Evolutionary conservation across 2,888 invertebrate genomes (phyloP), one percentile per base, ranked within the genome.

Genomic region (Notodonta dromedarius): DNA sequence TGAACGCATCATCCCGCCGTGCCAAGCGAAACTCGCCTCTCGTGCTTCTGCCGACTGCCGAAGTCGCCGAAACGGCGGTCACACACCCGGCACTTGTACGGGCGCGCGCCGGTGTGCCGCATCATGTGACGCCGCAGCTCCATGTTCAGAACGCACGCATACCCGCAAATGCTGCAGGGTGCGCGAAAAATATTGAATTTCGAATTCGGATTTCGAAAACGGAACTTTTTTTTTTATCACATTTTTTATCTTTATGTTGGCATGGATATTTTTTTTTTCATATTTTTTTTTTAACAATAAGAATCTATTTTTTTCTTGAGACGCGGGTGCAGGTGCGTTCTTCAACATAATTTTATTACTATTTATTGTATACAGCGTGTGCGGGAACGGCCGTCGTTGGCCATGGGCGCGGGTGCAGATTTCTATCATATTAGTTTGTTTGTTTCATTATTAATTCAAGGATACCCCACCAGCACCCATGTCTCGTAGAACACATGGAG

Each of bases 51-150:
- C 46, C 93, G 78, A 63, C 89, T 89, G 71, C 93, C 93, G 73
- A 90, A 92, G 85, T 93, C 93, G 0, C 91, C 90, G 73, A 93
- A 93, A 50, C 90, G 86, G 0, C 93, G 77, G 68, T 93, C 93
- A 67, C 93, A 93, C 35, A 91, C 87, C 39, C 93, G 83, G 63
- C 93, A 93, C 84, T 93, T 91, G 88, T 92, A 92, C 0, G 93
- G 92, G 0, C 90, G 82, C 62, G 87, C 86, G 60, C 93, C 93
- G 16, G 93, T 93, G 78, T 93, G 93, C 0, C 92, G 87, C 85
- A 91, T 86, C 93, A 93, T 93, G 75, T 93, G 93, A 0, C 94
- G 90, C 24, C 84, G 84, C 57, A 90, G 74, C 77, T 89, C 89
- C 89, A 89, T 88, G 79, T 87, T 89, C 71, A 88, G 77, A 67